A percentile compares a stretch with the other conserved stretches of the same genome.
phyloP scores from a whole-genome alignment of 2,113 vertebrate genomes.

The Petromus typicus region DNA sequence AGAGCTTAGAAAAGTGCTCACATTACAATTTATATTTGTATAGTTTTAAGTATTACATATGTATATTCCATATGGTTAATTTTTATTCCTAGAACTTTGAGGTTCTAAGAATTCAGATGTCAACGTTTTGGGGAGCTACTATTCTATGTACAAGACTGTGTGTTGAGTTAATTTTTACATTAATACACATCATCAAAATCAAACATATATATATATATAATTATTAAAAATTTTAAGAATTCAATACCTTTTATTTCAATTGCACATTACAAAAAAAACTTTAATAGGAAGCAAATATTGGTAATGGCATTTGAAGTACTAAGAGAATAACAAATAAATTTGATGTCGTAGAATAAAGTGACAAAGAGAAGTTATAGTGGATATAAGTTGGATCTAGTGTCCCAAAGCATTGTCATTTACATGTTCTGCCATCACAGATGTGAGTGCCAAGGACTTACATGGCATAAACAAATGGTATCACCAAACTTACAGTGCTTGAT shows the following conservation, averaged over 20 bases:
- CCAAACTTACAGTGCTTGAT: neutral
- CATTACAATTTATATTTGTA: neutral
- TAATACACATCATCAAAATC: neutral
- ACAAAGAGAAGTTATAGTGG: neutral
- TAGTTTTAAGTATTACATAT: neutral
- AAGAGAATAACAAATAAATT: neutral
- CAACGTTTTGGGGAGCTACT: neutral
- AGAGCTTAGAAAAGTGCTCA: neutral
- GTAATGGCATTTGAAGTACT: neutral
- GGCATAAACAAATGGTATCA: neutral
- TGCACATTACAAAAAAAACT: neutral
- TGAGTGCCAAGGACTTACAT: neutral
- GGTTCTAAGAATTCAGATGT: neutral
- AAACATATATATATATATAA: neutral
- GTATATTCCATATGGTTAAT: neutral
- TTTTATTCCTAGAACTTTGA: too few species aligned
- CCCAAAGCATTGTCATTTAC: neutral
- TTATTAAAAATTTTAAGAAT: neutral
- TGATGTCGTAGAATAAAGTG: neutral
- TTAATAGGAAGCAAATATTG: neutral
- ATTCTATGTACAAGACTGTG: neutral
- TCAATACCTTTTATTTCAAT: neutral
- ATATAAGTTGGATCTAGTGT: neutral
- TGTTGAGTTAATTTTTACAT: neutral
- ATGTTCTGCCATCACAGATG: too few species aligned